phyloP scores from a whole-genome alignment of 1,140 invertebrate genomes.

The Caerostris darwini region DNA sequence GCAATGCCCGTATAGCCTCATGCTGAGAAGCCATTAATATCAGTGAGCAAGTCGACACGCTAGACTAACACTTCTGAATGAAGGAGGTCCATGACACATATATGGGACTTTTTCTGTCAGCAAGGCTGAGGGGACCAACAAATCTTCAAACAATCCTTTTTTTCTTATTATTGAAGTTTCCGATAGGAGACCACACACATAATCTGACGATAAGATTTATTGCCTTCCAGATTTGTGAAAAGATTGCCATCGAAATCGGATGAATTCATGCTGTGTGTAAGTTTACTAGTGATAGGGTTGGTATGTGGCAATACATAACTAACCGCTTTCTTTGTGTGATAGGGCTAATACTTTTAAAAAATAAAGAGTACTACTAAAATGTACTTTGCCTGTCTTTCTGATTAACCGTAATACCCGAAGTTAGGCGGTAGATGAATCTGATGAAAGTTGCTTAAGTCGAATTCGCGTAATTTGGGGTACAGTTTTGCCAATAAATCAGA shows the following conservation, averaged over 20 bases:
- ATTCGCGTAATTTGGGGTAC: no score
- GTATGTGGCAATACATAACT: no score
- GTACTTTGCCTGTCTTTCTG: no score
- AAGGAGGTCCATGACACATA: neutral
- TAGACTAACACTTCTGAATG: neutral
- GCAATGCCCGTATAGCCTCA: neutral
- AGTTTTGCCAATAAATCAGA: no score
- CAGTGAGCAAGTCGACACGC: neutral
- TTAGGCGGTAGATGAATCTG: no score
- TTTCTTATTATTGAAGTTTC: neutral
- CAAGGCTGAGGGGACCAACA: neutral
- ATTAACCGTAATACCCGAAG: no score
- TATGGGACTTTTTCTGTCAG: neutral
- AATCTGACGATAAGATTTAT: neutral
- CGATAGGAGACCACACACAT: slow-evolving; percentile 32
- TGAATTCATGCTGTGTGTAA: neutral
- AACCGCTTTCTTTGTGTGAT: no score
- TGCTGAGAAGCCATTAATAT: neutral
- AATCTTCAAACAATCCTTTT: slow-evolving; percentile 43
- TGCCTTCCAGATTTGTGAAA: neutral
- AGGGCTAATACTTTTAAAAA: no score
- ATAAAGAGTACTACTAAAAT: no score
- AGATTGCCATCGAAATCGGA: neutral
- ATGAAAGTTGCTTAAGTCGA: no score
- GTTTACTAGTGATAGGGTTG: no score